Evolutionary conservation across 2,113 vertebrate species (phyloP).

Genomic region (Meleagris gallopavo): DNA sequence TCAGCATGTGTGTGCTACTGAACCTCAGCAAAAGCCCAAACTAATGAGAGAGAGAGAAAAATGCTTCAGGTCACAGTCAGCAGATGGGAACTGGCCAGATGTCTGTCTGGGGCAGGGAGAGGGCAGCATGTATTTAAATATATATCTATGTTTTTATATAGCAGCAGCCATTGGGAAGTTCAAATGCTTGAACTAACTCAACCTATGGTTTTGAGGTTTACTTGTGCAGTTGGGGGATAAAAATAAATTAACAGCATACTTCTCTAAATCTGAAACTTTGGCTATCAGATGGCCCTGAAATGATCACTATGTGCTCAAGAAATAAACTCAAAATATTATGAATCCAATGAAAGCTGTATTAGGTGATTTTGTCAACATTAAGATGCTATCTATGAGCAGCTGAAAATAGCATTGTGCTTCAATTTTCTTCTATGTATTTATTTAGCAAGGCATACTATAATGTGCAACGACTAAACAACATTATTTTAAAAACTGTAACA

Average conservation of each 20-base stretch:
- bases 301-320: background rate
- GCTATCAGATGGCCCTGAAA: background rate
- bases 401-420: background rate
- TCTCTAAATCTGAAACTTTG: background rate
- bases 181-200: conserved; percentile 25
- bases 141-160: conserved; percentile 36
- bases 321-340: background rate
- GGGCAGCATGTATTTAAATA: conserved; percentile 58
- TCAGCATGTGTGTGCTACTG: conserved; percentile 64
- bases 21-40: conserved; percentile 58
- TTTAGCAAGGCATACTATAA: background rate
- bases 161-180: conserved; percentile 20
- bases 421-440: background rate
- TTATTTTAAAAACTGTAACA: background rate
- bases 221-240: background rate
- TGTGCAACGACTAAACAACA: background rate
- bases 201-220: conserved; percentile 21
- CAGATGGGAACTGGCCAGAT: conserved; percentile 69
- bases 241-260: background rate
- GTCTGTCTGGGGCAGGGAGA: conserved; percentile 69
- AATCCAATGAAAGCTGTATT: background rate
- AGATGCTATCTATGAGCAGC: background rate
- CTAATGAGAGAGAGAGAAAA: conserved; percentile 55
- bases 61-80: conserved; percentile 67
- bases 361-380: conserved; percentile 4